A percentile compares a stretch with the other conserved stretches of the same genome.
Conservation (phyloP, 2,888 invertebrate species). For the Eupithecia dodoneata region DNA sequence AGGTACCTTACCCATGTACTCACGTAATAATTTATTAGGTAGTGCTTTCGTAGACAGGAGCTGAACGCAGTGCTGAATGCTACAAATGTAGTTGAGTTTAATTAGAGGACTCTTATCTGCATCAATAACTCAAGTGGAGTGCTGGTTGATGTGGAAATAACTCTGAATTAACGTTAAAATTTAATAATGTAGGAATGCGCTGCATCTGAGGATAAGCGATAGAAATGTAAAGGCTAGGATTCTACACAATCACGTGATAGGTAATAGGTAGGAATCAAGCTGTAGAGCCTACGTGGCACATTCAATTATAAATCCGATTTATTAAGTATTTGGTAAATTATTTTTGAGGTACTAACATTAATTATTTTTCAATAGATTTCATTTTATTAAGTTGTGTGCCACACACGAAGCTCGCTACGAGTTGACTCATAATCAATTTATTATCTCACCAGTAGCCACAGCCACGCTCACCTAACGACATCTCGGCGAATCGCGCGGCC, state of each 20-base stretch:
- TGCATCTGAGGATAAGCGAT: background rate
- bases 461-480: background rate
- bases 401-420: slow-evolving; percentile 20
- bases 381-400: background rate
- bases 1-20: background rate
- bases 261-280: too few species aligned
- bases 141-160: slow-evolving; percentile 15
- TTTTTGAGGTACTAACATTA: too few species aligned
- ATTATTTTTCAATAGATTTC: background rate
- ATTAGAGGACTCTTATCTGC: slow-evolving; percentile 37
- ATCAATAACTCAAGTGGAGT: slow-evolving; percentile 44
- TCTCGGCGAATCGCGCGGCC: slow-evolving; percentile 9
- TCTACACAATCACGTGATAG: too few species aligned
- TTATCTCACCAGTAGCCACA: slow-evolving; percentile 2
- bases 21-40: background rate
- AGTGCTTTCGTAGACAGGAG: background rate
- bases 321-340: too few species aligned
- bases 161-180: background rate
- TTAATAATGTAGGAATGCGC: background rate
- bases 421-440: slow-evolving; percentile 18
- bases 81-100: slow-evolving; percentile 33
- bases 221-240: background rate
- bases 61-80: background rate
- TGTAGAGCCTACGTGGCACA: too few species aligned
- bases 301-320: too few species aligned